phyloP scores from a whole-genome alignment of 2,113 vertebrate species.

The Scartelaos histophorus region DNA sequence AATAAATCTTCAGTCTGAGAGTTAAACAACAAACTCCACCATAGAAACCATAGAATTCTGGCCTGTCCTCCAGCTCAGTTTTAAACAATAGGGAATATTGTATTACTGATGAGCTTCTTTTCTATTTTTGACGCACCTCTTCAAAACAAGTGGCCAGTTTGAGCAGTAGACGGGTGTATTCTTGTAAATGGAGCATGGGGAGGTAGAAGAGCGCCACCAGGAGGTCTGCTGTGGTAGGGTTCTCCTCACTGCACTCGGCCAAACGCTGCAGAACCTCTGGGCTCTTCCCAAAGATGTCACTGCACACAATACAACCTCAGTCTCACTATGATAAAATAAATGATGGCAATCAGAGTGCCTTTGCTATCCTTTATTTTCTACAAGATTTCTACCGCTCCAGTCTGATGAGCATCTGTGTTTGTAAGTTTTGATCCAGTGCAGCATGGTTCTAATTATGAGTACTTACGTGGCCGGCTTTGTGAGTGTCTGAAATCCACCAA shows the following conservation, averaged over 20 bases:
- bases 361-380: too few species aligned
- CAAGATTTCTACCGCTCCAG: too few species aligned
- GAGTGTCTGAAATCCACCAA: conserved; percentile 90
- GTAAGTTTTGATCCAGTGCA: too few species aligned
- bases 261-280: conserved; percentile 85
- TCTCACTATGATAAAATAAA: too few species aligned
- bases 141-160: conserved; percentile 94
- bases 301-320: conserved; percentile 39
- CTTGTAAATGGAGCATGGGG: conserved; percentile 84
- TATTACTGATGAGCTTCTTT: not conserved
- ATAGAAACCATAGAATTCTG: too few species aligned
- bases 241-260: conserved; percentile 84
- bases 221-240: conserved; percentile 78
- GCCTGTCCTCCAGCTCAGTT: too few species aligned
- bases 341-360: too few species aligned
- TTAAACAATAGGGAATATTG: too few species aligned
- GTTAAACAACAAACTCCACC: too few species aligned
- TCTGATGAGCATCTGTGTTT: too few species aligned
- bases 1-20: too few species aligned
- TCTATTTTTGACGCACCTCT: conserved; percentile 76
- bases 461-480: conserved; percentile 93
- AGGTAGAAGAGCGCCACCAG: conserved; percentile 87
- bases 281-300: conserved; percentile 91
- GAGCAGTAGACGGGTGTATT: conserved; percentile 88
- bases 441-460: not conserved